Evolutionary conservation across 2,888 invertebrate species (phyloP), one percentile per base, ranked within the genome.

Genomic region (Seladonia tumulorum): DNA sequence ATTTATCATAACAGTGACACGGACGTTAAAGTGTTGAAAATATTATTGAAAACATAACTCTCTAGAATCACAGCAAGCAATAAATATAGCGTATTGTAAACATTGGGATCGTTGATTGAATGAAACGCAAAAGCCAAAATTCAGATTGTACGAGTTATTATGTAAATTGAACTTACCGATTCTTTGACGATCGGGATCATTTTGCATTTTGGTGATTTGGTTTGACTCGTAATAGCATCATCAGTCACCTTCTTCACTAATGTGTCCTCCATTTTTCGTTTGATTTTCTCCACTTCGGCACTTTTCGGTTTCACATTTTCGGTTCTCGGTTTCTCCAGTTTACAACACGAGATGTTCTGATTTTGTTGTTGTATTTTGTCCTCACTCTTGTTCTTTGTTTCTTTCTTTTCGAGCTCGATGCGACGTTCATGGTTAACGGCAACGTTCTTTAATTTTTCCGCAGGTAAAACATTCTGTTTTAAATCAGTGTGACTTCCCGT

Each of bases 131-230:
- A 7, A 7, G 5, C n/a, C 22, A 57, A 8, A n/a, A 57, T 57
- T 57, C 22, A 7, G 7, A 57, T 57, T 57, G 5, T 16, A 71
- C 25, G 7, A n/a, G 45, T n/a, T 5, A 73, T 73, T 68, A 53
- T 53, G 53, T 22, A 39, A 68, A 68, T 35, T 53, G 68, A 49
- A 83, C 84, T 81, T 84, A 85, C 86, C n/a, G 72, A 57, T 53
- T 53, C 47, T 22, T 25, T n/a, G 22, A 71, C 18, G 39, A 89
- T 74, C 0, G 86, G 88, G 35, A 63, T 80, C 66, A 63, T 74
- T 49, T 76, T 85, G 57, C 47, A 72, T 49, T 80, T n/a, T 1
- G 53, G 47, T 4, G 16, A 42, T 39, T 66, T 60, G 18, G 63
- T 79, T 71, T 79, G 76, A 5, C 66, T 76, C n/a, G 42, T n/a